phyloP scores from a whole-genome alignment of 2,888 invertebrate species.

The Chrysolina oricalcia region DNA sequence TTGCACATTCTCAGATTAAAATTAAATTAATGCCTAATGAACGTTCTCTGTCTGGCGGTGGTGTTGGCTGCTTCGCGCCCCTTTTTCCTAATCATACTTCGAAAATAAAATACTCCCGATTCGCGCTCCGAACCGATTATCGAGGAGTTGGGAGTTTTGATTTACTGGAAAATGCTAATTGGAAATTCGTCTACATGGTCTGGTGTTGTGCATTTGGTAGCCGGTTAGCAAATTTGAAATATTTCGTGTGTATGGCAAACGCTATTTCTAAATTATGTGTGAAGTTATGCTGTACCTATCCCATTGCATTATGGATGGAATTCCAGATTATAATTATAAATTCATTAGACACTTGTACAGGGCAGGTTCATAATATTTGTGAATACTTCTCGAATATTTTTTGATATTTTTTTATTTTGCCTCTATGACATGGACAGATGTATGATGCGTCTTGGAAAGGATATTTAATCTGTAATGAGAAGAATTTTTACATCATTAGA shows the following conservation, averaged over 20 bases:
- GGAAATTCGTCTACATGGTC: conserved; percentile 39
- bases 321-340: not conserved
- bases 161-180: conserved; percentile 44
- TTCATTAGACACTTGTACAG: not conserved
- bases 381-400: too few species aligned
- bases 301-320: not conserved
- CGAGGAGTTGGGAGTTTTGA: conserved; percentile 41
- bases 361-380: too few species aligned
- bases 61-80: conserved; percentile 44
- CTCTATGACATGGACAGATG: too few species aligned
- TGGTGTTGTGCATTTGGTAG: not conserved
- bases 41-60: conserved; percentile 52
- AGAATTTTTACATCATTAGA: too few species aligned
- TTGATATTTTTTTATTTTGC: too few species aligned
- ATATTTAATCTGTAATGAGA: too few species aligned
- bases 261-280: not conserved
- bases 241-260: not conserved
- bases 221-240: conserved; percentile 6
- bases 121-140: conserved; percentile 33
- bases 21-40: conserved; percentile 68
- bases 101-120: conserved; percentile 37
- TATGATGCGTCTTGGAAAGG: too few species aligned
- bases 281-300: too few species aligned
- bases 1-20: conserved; percentile 68
- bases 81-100: conserved; percentile 43